phyloP scores from a whole-genome alignment of 37 sponge, comb jelly and placozoan genomes.

The Aphrocallistes beatrix region DNA sequence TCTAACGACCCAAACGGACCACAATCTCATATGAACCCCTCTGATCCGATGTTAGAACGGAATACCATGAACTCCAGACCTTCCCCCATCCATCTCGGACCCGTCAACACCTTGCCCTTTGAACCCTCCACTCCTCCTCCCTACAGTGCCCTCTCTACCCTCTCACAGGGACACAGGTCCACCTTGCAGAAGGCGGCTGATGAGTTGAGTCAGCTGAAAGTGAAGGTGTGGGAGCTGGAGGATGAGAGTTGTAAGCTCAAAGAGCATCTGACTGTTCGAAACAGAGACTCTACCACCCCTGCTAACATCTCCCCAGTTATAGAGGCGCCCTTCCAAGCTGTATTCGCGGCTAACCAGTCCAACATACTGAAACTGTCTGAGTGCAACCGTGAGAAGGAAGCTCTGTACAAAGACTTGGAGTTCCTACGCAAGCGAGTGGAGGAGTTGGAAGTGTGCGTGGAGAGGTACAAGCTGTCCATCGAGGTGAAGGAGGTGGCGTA shows the following conservation, averaged over 20 bases:
- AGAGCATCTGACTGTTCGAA: background rate
- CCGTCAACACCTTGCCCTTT: background rate
- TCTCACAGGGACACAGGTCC: background rate
- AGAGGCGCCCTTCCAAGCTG: background rate
- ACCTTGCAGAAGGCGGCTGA: background rate
- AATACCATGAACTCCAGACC: background rate
- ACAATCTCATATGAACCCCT: background rate
- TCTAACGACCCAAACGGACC: background rate
- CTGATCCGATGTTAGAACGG: background rate
- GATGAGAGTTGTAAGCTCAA: background rate
- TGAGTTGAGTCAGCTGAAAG: slow-evolving; percentile 5
- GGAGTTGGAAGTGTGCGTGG: background rate
- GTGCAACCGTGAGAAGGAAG: background rate
- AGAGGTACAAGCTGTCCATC: background rate
- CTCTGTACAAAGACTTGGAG: background rate
- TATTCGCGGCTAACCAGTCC: background rate
- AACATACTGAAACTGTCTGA: background rate
- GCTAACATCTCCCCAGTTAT: background rate
- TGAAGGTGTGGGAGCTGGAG: background rate
- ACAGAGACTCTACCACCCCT: background rate
- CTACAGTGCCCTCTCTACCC: background rate
- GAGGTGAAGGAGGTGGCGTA: slow-evolving; percentile 6
- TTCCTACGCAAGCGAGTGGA: background rate
- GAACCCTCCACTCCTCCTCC: background rate
- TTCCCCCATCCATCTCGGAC: background rate